Evolutionary conservation across 1,140 invertebrate species (phyloP).

Genomic region (Papilio xuthus): DNA sequence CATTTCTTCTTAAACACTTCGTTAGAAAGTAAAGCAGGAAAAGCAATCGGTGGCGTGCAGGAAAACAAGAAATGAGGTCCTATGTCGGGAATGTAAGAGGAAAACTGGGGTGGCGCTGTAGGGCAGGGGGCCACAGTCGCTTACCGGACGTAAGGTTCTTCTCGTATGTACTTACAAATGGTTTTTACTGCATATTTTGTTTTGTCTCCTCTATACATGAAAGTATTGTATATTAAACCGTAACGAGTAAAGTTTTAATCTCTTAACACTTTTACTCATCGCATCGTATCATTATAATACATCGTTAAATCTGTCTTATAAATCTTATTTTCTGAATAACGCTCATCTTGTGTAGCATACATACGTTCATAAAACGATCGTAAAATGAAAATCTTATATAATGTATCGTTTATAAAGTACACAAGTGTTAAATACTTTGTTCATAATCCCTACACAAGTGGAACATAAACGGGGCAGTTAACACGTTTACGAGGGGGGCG

Average conservation of each 20-base stretch:
- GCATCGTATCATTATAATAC: not conserved
- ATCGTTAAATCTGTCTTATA: not conserved
- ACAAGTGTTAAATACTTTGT: conserved; percentile 19
- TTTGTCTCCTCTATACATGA: not conserved
- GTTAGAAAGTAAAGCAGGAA: conserved; percentile 33
- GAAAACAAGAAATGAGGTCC: conserved; percentile 36
- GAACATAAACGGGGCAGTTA: conserved; percentile 30
- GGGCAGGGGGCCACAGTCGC: conserved; percentile 23
- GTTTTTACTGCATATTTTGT: not conserved
- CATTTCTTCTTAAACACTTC: not conserved
- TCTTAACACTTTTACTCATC: not conserved
- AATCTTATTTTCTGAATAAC: not conserved
- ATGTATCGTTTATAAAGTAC: conserved; percentile 19
- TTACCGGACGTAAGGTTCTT: not conserved
- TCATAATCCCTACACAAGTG: conserved; percentile 11
- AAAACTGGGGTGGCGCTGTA: conserved; percentile 22
- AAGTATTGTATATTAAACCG: not conserved
- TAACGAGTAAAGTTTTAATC: not conserved
- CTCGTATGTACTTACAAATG: not conserved
- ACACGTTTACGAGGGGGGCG: conserved; percentile 27
- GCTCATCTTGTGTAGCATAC: not conserved
- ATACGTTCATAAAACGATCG: conserved; percentile 1
- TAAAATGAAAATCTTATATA: conserved; percentile 11
- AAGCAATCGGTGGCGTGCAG: conserved; percentile 31
- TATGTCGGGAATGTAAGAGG: conserved; percentile 11